Base-by-base conservation (phyloP, 2,113 vertebrate genomes). In the Bos javanicus region DNA sequence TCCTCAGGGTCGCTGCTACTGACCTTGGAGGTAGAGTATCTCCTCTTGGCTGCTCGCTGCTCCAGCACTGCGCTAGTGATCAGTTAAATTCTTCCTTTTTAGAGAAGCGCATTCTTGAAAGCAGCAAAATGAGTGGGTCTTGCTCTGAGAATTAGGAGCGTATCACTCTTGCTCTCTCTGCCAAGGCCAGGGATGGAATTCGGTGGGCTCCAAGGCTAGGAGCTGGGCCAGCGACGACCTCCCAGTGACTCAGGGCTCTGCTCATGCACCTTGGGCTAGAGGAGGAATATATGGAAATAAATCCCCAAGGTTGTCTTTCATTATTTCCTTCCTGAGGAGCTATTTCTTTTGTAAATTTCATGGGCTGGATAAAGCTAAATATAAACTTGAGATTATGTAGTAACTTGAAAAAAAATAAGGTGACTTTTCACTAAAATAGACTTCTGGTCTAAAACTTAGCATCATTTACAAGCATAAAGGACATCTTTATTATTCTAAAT, bases 401-500 rank as follows among this genome's bases (percentile, higher is more conserved):
- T 91, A 97, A 81, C 50, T 95, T 95, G 26, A 81, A 88, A 98
- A 88, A 98, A 94, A 95, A 86, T 95, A 87, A 96, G 59, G 62
- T 98, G 94, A 90, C 91, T 96, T 98, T 95, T 98, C 92, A 98
- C 98, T 90, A 23, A 97, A 97, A 96, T 94, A 98, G 97, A 97
- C 3, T 93, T 67, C 15, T 95, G 71, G 80, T 86, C n/a, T 97
- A 97, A 98, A 98, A 96, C 36, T 87, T 98, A 96, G 95, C 78
- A 98, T 98, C 90, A 98, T 98, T 98, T 99, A 93, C 87, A 98
- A 98, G 87, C 2, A 17, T 98, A 98, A 99, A 98, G 97, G 97
- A 98, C 97, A 98, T 98, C 98, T 98, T 98, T 98, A 98, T 98
- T 99, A 89, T 98, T 98, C 98, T 98, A 98, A 98, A 98, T 98